Evolutionary conservation across 2,888 invertebrate species (phyloP).

Genomic region (Germaria angustata): DNA sequence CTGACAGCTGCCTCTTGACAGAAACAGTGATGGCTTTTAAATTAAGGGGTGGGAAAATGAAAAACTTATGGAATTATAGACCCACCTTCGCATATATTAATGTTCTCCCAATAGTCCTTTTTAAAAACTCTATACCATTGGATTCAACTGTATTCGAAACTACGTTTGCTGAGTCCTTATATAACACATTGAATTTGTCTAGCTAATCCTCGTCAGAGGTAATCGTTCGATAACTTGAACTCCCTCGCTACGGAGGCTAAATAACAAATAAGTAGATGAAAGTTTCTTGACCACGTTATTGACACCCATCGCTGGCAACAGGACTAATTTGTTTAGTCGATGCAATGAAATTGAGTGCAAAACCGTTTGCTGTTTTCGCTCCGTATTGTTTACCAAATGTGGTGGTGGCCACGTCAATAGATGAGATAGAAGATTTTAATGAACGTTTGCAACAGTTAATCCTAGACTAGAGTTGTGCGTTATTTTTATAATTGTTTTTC

Average conservation of each 20-base stretch:
- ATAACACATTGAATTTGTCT: too few species aligned
- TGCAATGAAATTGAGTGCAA: slow-evolving; percentile 75
- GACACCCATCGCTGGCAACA: slow-evolving; percentile 68
- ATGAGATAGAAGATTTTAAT: neutral
- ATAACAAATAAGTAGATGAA: slow-evolving; percentile 12
- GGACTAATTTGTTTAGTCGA: slow-evolving; percentile 72
- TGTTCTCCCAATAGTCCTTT: too few species aligned
- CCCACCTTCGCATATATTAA: too few species aligned
- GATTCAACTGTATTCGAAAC: neutral
- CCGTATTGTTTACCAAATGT: slow-evolving; percentile 32
- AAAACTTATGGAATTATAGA: too few species aligned
- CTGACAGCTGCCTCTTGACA: too few species aligned
- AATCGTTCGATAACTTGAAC: neutral
- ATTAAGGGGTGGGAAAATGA: too few species aligned
- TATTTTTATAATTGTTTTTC: slow-evolving; percentile 54
- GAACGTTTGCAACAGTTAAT: slow-evolving; percentile 38
- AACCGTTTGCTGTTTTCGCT: slow-evolving; percentile 68
- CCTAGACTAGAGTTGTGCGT: neutral
- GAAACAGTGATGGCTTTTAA: too few species aligned
- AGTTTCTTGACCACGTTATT: slow-evolving; percentile 64
- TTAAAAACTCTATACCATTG: neutral
- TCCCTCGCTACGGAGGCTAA: neutral
- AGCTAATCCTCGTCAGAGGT: neutral
- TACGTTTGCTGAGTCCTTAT: neutral
- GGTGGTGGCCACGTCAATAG: neutral